phyloP scores from a whole-genome alignment of 2,113 vertebrate genomes.

The Fulica atra region DNA sequence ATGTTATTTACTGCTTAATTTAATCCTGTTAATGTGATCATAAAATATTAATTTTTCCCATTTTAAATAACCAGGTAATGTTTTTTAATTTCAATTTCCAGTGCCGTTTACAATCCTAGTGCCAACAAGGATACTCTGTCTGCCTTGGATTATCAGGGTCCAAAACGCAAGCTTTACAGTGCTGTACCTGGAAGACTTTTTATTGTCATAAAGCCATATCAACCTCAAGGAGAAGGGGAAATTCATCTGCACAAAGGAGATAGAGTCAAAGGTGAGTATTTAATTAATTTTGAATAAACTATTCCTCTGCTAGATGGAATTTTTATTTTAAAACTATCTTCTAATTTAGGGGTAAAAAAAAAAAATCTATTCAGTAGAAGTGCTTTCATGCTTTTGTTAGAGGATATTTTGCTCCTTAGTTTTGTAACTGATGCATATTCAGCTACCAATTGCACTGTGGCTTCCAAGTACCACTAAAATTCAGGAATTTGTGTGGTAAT shows the following conservation, averaged over 20 bases:
- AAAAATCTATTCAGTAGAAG: not conserved
- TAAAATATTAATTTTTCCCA: not conserved
- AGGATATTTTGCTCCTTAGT: not conserved
- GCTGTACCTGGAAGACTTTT: slow-evolving; percentile 93
- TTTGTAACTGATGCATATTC: not conserved
- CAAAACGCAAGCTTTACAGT: slow-evolving; percentile 93
- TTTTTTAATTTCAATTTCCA: slow-evolving; percentile 8
- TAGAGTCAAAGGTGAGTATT: slow-evolving; percentile 89
- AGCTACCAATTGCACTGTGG: not conserved
- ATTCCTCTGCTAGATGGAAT: not conserved
- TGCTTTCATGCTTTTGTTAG: not conserved
- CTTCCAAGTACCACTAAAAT: not conserved
- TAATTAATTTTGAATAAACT: not conserved
- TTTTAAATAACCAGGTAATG: not conserved
- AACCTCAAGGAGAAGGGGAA: slow-evolving; percentile 90
- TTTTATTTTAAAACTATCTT: not conserved
- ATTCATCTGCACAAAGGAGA: slow-evolving; percentile 92
- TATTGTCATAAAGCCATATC: slow-evolving; percentile 88
- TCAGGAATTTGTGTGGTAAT: not conserved
- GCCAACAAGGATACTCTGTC: slow-evolving; percentile 75
- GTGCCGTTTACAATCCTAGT: slow-evolving; percentile 75
- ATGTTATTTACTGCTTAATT: not conserved
- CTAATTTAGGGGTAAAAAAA: not conserved
- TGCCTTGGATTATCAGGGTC: slow-evolving; percentile 77
- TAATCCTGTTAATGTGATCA: not conserved